Percentiles rank a stretch among this genome's conserved stretches.
Conservation (phyloP, 2,797 vertebrate species). For the Crossoptilon crossoptilon region DNA sequence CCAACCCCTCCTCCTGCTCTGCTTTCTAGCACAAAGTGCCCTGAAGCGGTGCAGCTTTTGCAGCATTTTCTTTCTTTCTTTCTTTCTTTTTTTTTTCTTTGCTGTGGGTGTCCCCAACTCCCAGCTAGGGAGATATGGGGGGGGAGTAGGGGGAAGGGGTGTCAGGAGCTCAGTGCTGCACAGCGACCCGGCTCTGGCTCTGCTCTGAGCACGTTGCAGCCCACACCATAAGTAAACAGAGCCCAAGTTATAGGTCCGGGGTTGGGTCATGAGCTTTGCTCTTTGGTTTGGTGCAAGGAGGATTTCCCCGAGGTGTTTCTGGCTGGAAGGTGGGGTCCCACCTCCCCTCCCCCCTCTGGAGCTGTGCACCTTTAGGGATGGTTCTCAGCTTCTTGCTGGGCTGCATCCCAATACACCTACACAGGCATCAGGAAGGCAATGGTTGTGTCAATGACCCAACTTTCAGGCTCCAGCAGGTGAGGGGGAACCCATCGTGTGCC, state of each 20-base stretch:
- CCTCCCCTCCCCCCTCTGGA: no score
- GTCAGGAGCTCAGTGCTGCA: no score
- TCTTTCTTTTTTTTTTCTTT: neutral
- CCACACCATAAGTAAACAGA: neutral
- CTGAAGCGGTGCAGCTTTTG: neutral
- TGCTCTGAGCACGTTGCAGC: neutral
- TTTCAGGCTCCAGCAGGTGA: no score
- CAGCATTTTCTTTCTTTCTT: neutral
- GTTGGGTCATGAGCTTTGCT: neutral
- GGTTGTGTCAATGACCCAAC: no score
- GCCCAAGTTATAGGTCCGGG: neutral
- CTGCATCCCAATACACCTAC: neutral
- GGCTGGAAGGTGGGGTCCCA: neutral
- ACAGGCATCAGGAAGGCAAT: no score
- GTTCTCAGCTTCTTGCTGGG: neutral
- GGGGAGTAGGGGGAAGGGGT: no score
- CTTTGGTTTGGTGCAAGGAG: neutral
- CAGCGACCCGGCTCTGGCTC: no score
- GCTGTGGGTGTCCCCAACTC: neutral
- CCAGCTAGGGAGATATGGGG: neutral
- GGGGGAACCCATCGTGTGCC: neutral
- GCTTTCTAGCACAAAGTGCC: neutral
- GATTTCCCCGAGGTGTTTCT: neutral
- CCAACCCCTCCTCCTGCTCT: neutral
- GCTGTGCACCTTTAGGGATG: fast-evolving